Percentiles rank a stretch among this genome's conserved stretches.
These are phyloP conservation scores for Holcopasites calliopsidis DNA, from an alignment of 1,140 invertebrate genomes.

Conservation along the genomic window DNA sequence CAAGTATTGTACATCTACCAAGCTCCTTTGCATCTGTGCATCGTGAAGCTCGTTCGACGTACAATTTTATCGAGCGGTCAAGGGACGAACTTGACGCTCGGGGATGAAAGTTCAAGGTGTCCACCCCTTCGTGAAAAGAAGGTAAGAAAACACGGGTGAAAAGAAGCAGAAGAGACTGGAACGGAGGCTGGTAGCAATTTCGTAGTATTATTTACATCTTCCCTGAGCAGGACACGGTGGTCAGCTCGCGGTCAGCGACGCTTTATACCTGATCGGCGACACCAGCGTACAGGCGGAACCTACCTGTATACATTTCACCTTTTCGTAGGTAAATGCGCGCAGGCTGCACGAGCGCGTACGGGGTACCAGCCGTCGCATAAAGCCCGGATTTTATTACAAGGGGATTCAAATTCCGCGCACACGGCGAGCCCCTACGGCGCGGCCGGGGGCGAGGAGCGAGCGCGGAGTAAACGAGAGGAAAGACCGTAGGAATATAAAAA, in stretches of 20 bases:
- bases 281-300: constrained; percentile 45
- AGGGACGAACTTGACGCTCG: not conserved
- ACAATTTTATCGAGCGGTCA: no score
- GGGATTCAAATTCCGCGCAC: constrained; percentile 78
- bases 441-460: not conserved
- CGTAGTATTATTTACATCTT: constrained; percentile 71
- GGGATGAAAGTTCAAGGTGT: no score
- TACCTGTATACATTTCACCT: constrained; percentile 60
- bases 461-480: constrained; percentile 35
- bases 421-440: constrained; percentile 57
- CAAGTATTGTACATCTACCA: no score
- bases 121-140: no score
- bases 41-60: no score
- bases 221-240: constrained; percentile 43
- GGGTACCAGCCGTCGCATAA: constrained; percentile 74
- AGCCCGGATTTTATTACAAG: constrained; percentile 78
- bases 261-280: constrained; percentile 58
- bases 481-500: constrained; percentile 56
- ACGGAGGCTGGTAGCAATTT: constrained; percentile 70
- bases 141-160: constrained; percentile 1
- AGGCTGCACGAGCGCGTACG: constrained; percentile 40
- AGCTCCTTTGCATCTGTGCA: no score
- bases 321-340: constrained; percentile 56
- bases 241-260: constrained; percentile 35
- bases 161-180: constrained; percentile 24